Percentiles rank a stretch among this genome's conserved stretches.
Evolutionary conservation across 1,140 invertebrate genomes (phyloP).

Genomic region (Aphis craccivora): DNA sequence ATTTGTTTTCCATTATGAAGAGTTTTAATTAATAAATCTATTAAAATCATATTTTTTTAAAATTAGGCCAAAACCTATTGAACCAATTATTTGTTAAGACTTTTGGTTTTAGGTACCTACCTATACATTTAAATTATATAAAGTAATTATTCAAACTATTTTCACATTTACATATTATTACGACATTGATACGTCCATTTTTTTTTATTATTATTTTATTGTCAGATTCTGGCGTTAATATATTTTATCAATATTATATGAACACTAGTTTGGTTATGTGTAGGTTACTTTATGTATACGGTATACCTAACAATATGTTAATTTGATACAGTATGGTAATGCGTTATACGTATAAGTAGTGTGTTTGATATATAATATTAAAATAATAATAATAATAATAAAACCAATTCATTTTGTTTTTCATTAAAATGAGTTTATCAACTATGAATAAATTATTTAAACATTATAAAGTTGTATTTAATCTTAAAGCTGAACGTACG

Average conservation of each 20-base stretch:
- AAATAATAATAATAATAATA: not conserved
- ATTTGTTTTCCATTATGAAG: not conserved
- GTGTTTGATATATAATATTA: not conserved
- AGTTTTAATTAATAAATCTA: not conserved
- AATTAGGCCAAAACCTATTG: not conserved
- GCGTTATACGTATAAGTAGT: not conserved
- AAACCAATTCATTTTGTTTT: not conserved
- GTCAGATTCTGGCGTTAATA: too few species aligned
- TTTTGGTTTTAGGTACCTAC: not conserved
- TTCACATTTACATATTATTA: not conserved
- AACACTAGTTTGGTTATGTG: not conserved
- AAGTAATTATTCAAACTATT: not conserved
- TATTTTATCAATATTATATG: not conserved
- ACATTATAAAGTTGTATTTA: not conserved
- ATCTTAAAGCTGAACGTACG: not conserved
- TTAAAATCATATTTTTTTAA: not conserved
- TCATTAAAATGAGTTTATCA: not conserved
- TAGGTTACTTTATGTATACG: not conserved
- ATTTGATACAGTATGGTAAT: not conserved
- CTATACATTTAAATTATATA: not conserved
- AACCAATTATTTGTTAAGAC: not conserved
- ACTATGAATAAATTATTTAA: not conserved
- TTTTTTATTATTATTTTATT: not conserved
- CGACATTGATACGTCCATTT: not conserved
- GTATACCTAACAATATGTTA: not conserved